phyloP scores from a whole-genome alignment of 2,797 vertebrate genomes.

The Morus bassanus region DNA sequence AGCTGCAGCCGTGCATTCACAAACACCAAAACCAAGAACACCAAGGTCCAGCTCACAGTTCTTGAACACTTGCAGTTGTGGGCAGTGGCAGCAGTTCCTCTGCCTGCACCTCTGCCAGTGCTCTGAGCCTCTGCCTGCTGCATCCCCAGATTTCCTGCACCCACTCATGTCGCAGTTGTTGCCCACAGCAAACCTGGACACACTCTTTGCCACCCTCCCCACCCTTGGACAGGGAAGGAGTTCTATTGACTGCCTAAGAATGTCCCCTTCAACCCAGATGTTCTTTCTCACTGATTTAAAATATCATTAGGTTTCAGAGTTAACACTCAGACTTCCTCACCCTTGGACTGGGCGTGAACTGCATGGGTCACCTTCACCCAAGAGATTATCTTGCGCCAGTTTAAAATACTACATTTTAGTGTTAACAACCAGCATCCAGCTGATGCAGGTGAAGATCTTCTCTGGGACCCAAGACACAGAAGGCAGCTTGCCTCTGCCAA shows the following conservation, averaged over 20 bases:
- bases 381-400: background rate
- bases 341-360: background rate
- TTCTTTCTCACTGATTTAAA: background rate
- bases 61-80: background rate
- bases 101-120: background rate
- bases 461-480: background rate
- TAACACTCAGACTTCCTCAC: background rate
- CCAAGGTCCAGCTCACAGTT: background rate
- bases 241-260: background rate
- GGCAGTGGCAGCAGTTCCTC: background rate
- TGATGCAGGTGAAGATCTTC: background rate
- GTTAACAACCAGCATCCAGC: background rate
- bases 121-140: background rate
- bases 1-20: background rate
- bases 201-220: background rate
- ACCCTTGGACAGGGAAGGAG: background rate
- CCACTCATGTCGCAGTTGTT: background rate
- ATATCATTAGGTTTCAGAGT: background rate
- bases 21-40: background rate
- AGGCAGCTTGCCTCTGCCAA: background rate
- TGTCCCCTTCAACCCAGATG: background rate
- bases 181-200: background rate
- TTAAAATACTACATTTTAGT: background rate
- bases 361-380: fast-evolving
- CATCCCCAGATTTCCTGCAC: background rate